phyloP scores from a whole-genome alignment of 2,888 invertebrate species.

The Epirrita christyi region DNA sequence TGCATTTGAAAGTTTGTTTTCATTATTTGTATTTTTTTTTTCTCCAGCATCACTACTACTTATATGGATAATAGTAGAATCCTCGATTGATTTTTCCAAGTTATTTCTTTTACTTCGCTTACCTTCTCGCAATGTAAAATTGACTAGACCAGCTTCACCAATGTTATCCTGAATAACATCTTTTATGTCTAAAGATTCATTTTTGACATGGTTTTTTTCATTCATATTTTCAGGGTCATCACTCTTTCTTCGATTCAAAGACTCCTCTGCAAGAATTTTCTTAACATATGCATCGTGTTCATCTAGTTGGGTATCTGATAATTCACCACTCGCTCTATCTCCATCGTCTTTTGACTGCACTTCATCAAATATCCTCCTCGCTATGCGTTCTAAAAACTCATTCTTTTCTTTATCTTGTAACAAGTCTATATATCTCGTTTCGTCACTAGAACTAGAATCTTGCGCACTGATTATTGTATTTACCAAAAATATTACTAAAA shows the following conservation, averaged over 20 bases:
- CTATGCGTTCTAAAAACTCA: conserved; percentile 63
- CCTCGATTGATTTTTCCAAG: not conserved
- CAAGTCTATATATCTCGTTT: conserved; percentile 63
- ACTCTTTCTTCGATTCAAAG: conserved; percentile 44
- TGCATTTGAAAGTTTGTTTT: conserved; percentile 7
- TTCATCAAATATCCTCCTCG: conserved; percentile 62
- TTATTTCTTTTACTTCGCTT: conserved; percentile 21
- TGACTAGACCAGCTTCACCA: conserved; percentile 2
- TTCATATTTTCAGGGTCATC: conserved; percentile 26
- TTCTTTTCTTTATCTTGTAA: conserved; percentile 66
- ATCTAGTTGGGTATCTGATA: conserved; percentile 56
- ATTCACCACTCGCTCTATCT: conserved; percentile 45
- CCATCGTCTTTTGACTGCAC: conserved; percentile 46
- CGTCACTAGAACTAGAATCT: conserved; percentile 48
- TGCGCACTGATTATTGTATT: conserved; percentile 32
- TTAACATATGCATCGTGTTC: conserved; percentile 58
- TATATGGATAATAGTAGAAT: conserved; percentile 21
- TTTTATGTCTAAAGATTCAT: conserved; percentile 1
- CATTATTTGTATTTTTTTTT: not conserved
- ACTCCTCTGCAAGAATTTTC: conserved; percentile 60
- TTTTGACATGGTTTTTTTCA: not conserved
- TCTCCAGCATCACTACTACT: not conserved
- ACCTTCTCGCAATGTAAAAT: conserved; percentile 16
- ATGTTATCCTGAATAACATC: not conserved
- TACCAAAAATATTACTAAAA: conserved; percentile 43